Percentiles rank a stretch among this genome's conserved stretches.
These are phyloP conservation scores for Helicorthomorpha holstii DNA, from an alignment of 1,140 invertebrate species.

Conservation along the genomic window DNA sequence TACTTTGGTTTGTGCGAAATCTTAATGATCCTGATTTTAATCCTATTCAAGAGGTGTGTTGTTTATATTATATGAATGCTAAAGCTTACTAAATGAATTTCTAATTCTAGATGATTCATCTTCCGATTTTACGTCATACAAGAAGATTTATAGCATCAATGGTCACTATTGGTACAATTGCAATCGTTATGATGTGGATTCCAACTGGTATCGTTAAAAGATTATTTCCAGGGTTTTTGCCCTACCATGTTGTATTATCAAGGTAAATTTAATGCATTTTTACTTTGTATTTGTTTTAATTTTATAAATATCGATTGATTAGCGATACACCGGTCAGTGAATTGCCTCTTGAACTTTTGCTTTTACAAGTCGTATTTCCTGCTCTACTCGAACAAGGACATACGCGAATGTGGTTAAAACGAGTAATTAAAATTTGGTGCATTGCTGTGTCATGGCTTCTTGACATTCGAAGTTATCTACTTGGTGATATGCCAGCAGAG, in stretches of 20 bases:
- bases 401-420: constrained; percentile 80
- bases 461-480: constrained; percentile 71
- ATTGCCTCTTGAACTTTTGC: constrained; percentile 75
- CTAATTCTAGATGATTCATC: constrained; percentile 78
- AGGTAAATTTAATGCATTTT: constrained; percentile 24
- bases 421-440: constrained; percentile 75
- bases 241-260: constrained; percentile 64
- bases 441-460: constrained; percentile 63
- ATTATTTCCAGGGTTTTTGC: constrained; percentile 69
- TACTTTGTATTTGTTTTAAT: neutral
- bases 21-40: constrained; percentile 98
- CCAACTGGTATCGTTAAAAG: constrained; percentile 76
- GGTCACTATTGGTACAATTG: constrained; percentile 88
- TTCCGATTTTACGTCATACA: constrained; percentile 78
- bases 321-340: constrained; percentile 65
- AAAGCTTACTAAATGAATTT: no score
- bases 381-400: constrained; percentile 91
- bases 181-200: constrained; percentile 89
- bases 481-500: constrained; percentile 40
- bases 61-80: no score
- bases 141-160: constrained; percentile 77
- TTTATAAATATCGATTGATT: constrained; percentile 28
- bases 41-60: constrained; percentile 67
- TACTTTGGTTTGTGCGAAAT: constrained; percentile 92
- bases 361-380: constrained; percentile 84